Base-by-base conservation (phyloP, 2,888 invertebrate species). In the Leptothorax acervorum region DNA sequence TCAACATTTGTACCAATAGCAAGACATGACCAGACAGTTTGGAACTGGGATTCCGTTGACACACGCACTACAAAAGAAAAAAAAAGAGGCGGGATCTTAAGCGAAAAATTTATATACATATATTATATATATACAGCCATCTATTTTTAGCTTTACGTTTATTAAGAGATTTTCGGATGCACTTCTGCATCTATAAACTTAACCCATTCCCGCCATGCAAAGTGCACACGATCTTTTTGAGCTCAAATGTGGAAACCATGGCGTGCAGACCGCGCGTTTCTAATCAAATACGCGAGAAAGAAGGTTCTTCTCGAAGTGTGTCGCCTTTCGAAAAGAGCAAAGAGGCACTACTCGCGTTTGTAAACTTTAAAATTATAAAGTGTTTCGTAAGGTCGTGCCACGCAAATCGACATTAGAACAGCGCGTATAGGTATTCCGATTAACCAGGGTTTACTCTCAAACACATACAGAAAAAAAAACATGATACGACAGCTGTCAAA, bases 91-190 rank as follows among this genome's bases (percentile, higher is more conserved):
- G 35, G 28, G 70, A 31, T 57, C 15, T 39, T 12, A 57, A 55
- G 39, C 23, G 28, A 65, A 65, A 75, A 75, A 65, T 63, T 63
- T 76, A 28, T 78, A 78, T n/a, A 78, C 45, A 78, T 55, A 45
- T 78, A 76, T 76, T 55, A 76, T 53, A 53, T 42, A 66, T 23
- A 78, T 35, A 62, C 15, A 23, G 1, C 23, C 23, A 23, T 68
- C 39, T 55, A 68, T 78, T 78, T 78, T 78, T 66, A 78, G 42
- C 28, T 55, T 78, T 68, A 55, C 78, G 78, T 78, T 68, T 78
- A 57, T 53, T 55, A 78, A 78, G 18, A 78, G 28, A 78, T 11
- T 68, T 45, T 55, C 9, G n/a, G 78, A 78, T 55, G 78, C 55
- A n/a, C 45, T 55, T 68, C 55, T 28, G 42, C 68, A 48, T 42